Evolutionary conservation across 2,797 vertebrate genomes (phyloP).

Genomic region (Tympanoctomys barrerae): DNA sequence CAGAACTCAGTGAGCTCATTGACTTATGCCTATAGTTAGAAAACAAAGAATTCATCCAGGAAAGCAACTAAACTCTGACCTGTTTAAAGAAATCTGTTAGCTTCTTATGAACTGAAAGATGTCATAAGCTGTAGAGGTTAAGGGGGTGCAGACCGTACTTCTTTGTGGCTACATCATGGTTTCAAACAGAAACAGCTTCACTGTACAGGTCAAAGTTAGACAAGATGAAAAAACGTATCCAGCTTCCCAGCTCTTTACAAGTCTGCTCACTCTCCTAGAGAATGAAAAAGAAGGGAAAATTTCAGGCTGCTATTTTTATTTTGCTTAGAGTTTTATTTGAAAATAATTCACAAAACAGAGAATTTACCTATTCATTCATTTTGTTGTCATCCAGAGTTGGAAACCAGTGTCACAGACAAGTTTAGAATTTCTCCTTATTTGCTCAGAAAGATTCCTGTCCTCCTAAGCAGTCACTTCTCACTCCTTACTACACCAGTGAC

Average conservation of each 20-base stretch:
- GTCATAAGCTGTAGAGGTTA: not conserved
- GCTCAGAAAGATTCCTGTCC: not conserved
- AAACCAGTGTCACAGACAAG: not conserved
- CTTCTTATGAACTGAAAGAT: not conserved
- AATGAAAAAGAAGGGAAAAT: not conserved
- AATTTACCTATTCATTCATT: not conserved
- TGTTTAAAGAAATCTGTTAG: slow-evolving; percentile 14
- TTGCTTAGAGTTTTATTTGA: not conserved
- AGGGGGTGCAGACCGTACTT: not conserved
- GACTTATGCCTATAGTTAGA: slow-evolving; percentile 10
- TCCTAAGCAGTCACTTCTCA: too few species aligned
- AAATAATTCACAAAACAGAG: not conserved
- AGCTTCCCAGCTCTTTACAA: not conserved
- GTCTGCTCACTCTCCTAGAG: not conserved
- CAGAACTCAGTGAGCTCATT: slow-evolving; percentile 4
- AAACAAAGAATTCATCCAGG: slow-evolving; percentile 53
- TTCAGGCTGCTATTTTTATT: not conserved
- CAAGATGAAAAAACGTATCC: not conserved
- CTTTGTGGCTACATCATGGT: not conserved
- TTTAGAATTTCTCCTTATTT: not conserved
- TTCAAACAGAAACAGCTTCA: not conserved
- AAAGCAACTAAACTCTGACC: slow-evolving; percentile 5
- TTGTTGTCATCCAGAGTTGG: not conserved
- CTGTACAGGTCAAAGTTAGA: not conserved
- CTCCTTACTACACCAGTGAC: not conserved